A percentile compares a stretch with the other conserved stretches of the same genome.
Evolutionary conservation across 2,113 vertebrate genomes (phyloP).

Genomic region (Cyanoderma ruficeps): DNA sequence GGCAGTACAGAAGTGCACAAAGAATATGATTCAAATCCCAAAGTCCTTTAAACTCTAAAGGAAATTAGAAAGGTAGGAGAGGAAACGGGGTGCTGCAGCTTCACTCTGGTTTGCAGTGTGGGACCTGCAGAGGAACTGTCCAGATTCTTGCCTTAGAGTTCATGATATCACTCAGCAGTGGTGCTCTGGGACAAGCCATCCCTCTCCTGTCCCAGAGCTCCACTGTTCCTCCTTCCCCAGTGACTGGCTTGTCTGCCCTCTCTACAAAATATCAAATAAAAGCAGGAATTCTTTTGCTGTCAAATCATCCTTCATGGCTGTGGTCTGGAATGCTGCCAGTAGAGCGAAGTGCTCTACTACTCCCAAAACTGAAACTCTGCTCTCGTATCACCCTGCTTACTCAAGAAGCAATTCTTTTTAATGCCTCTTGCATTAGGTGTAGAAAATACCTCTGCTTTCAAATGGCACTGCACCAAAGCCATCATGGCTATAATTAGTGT

Average conservation of each 20-base stretch:
- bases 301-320: not conserved
- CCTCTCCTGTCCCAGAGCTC: not conserved
- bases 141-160: not conserved
- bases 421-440: not conserved
- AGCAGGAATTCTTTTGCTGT: not conserved
- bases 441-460: not conserved
- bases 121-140: not conserved
- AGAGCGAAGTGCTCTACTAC: not conserved
- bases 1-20: not conserved
- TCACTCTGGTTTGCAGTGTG: not conserved
- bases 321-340: not conserved
- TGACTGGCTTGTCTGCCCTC: not conserved
- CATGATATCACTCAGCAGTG: not conserved
- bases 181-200: not conserved
- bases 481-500: conserved; percentile 20
- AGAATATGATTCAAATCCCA: not conserved
- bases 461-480: conserved; percentile 43
- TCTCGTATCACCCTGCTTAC: not conserved
- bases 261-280: not conserved
- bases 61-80: not conserved
- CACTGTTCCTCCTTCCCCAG: not conserved
- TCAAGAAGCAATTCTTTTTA: not conserved
- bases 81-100: not conserved
- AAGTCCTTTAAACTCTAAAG: not conserved
- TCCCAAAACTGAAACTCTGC: not conserved